Evolutionary conservation across 2,113 vertebrate species (phyloP).

Genomic region (Centropus unirufus): DNA sequence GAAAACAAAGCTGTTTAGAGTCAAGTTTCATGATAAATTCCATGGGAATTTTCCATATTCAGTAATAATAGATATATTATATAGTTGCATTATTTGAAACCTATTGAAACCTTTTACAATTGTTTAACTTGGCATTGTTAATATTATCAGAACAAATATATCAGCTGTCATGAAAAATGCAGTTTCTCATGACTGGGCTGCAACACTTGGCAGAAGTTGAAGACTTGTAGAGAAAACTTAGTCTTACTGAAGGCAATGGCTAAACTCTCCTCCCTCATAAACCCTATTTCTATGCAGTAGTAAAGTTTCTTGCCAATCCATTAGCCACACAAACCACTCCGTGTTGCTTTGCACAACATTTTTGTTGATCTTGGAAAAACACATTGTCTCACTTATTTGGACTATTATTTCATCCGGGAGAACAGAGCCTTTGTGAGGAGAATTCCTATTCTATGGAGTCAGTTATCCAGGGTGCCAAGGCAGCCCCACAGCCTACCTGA

Average conservation of each 20-base stretch:
- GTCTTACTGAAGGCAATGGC: not conserved
- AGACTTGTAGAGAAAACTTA: not conserved
- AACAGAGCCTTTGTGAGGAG: no score
- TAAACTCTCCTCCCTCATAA: not conserved
- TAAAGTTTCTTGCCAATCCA: no score
- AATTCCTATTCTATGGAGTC: no score
- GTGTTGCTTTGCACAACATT: no score
- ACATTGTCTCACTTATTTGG: no score
- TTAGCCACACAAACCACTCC: no score
- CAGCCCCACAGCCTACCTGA: no score
- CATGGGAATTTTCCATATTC: no score
- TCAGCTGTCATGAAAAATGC: not conserved
- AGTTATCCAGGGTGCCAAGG: no score
- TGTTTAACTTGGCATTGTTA: not conserved
- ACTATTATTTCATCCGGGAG: no score
- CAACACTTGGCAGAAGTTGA: not conserved
- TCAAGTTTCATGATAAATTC: not conserved
- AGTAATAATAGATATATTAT: not conserved
- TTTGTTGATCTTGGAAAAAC: no score
- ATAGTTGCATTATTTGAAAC: not conserved
- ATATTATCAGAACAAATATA: not conserved
- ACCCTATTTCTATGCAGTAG: not conserved
- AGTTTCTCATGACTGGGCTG: not conserved
- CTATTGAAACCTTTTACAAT: not conserved
- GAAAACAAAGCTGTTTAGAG: not conserved